phyloP scores from a whole-genome alignment of 2,797 vertebrate genomes.

The Lerista edwardsae region DNA sequence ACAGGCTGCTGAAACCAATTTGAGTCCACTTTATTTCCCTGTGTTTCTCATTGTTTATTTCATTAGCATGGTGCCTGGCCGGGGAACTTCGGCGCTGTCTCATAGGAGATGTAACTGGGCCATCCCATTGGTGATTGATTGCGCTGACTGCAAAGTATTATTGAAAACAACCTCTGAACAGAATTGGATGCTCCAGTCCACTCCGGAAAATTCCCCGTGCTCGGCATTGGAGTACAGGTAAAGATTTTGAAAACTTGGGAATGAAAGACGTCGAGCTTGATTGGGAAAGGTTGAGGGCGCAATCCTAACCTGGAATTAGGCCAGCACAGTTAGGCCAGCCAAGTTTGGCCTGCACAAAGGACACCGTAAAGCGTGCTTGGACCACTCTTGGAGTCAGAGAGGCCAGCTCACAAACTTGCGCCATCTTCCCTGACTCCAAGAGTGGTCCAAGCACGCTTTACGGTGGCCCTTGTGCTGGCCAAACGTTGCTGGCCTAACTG shows the following conservation, averaged over 20 bases:
- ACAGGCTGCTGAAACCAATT: constrained; percentile 37
- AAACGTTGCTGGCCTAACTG: no score
- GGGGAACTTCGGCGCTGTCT: neutral
- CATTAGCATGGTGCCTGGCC: constrained; percentile 5
- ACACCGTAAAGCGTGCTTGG: no score
- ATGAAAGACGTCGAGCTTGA: neutral
- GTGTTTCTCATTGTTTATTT: constrained; percentile 47
- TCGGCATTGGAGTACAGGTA: neutral
- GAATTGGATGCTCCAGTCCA: neutral
- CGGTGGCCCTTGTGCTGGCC: no score
- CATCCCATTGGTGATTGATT: neutral
- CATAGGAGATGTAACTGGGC: neutral
- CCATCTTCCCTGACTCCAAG: no score
- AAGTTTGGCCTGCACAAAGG: no score
- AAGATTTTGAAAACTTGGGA: constrained; percentile 4
- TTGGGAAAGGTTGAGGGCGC: no score
- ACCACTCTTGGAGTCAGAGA: no score
- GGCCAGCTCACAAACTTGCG: no score
- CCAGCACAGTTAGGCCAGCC: no score
- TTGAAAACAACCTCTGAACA: neutral
- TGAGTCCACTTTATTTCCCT: constrained; percentile 21
- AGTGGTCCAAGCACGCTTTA: no score
- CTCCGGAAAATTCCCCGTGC: neutral
- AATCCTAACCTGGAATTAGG: no score
- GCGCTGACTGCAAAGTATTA: neutral